A percentile compares a stretch with the other conserved stretches of the same genome.
phyloP scores from a whole-genome alignment of 92 coral and sea anemone species.

The Blastomussa wellsi region DNA sequence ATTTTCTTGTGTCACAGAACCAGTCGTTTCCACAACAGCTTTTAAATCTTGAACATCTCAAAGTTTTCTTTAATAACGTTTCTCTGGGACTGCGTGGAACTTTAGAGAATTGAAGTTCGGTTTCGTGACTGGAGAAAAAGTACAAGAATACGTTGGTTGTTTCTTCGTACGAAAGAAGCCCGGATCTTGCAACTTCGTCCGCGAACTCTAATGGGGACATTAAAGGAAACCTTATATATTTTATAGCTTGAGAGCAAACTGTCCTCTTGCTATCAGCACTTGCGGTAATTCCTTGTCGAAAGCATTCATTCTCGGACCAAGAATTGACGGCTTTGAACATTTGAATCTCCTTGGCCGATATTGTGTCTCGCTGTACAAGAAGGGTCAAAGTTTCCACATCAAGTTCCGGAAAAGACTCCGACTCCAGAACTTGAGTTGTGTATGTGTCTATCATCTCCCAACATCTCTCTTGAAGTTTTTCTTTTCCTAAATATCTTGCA shows the following conservation, averaged over 20 bases:
- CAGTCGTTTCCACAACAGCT: slow-evolving; percentile 91
- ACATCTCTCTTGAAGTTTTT: slow-evolving; percentile 71
- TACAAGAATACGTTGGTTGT: slow-evolving; percentile 72
- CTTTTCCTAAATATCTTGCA: slow-evolving; percentile 68
- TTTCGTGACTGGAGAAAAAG: slow-evolving; percentile 75
- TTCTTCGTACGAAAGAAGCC: slow-evolving; percentile 75
- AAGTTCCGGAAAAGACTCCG: slow-evolving; percentile 71
- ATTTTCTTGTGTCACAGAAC: slow-evolving; percentile 88
- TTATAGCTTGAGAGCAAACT: slow-evolving; percentile 70
- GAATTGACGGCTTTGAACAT: slow-evolving; percentile 69
- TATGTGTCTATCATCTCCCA: slow-evolving; percentile 79
- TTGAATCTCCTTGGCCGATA: slow-evolving; percentile 64
- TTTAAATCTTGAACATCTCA: slow-evolving; percentile 74
- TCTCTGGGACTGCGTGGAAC: slow-evolving; percentile 69
- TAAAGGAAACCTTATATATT: slow-evolving; percentile 70
- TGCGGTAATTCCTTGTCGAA: slow-evolving; percentile 50
- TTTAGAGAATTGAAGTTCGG: slow-evolving; percentile 64
- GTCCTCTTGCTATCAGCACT: slow-evolving; percentile 55
- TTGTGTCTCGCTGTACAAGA: slow-evolving; percentile 66
- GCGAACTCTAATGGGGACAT: slow-evolving; percentile 86
- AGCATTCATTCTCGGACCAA: slow-evolving; percentile 80
- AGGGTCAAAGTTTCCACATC: slow-evolving; percentile 60
- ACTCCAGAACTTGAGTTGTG: slow-evolving; percentile 64
- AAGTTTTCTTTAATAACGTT: slow-evolving; percentile 31
- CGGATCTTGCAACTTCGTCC: slow-evolving; percentile 78